Evolutionary conservation across 2,888 invertebrate genomes (phyloP).

Genomic region (Muschampia plurimacula): DNA sequence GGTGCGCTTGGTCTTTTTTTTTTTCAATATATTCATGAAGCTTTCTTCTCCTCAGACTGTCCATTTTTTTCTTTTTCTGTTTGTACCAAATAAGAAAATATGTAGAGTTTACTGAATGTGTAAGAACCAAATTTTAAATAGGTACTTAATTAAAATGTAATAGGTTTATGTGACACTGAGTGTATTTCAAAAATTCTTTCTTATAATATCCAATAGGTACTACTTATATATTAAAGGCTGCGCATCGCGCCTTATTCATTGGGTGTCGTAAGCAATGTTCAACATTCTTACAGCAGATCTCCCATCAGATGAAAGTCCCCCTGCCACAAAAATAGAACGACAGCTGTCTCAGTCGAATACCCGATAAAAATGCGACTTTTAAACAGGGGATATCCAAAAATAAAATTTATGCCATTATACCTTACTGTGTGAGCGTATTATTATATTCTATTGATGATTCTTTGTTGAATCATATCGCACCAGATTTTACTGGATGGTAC

Average conservation of each 20-base stretch:
- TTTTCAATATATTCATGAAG: slow-evolving; percentile 58
- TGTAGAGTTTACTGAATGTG: not conserved
- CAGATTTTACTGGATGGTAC: too few relatives aligned
- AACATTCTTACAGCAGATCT: slow-evolving; percentile 43
- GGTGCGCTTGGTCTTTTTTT: slow-evolving; percentile 65
- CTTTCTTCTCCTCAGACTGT: slow-evolving; percentile 68
- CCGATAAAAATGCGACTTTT: slow-evolving; percentile 64
- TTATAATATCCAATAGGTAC: not conserved
- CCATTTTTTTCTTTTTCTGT: slow-evolving; percentile 56
- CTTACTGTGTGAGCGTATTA: slow-evolving; percentile 7
- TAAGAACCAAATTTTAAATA: not conserved
- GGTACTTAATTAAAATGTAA: not conserved
- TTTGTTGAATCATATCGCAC: not conserved
- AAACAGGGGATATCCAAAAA: slow-evolving; percentile 32
- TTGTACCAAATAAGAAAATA: slow-evolving; percentile 17
- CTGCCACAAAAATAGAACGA: slow-evolving; percentile 76
- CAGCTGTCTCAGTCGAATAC: slow-evolving; percentile 75
- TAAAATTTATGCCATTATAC: slow-evolving; percentile 13
- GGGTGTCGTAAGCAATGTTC: slow-evolving; percentile 44
- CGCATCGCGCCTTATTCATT: slow-evolving; percentile 43
- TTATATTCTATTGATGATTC: not conserved
- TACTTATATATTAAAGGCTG: not conserved
- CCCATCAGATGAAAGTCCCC: slow-evolving; percentile 62
- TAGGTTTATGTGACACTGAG: not conserved
- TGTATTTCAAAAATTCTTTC: not conserved